Evolutionary conservation across 2,113 vertebrate genomes (phyloP).

Genomic region (Peromyscus leucopus): DNA sequence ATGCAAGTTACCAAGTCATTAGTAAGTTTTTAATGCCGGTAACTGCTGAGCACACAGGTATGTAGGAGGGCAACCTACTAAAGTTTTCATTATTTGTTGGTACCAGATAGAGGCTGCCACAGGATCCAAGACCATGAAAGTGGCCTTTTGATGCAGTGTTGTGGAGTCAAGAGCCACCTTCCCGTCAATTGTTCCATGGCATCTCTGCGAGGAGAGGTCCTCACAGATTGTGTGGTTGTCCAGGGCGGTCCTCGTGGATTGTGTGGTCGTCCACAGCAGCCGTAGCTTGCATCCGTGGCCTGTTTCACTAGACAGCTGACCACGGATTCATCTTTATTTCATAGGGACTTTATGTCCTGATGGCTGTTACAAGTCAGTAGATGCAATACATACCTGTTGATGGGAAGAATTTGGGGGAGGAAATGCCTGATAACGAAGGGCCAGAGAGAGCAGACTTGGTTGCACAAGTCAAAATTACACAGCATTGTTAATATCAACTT

Average conservation of each 20-base stretch:
- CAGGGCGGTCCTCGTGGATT: not conserved
- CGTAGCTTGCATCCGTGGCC: not conserved
- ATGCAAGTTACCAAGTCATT: not conserved
- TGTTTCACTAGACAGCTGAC: not conserved
- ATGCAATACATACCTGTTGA: not conserved
- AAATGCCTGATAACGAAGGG: not conserved
- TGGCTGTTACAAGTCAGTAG: not conserved
- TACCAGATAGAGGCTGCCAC: not conserved
- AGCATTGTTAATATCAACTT: not conserved
- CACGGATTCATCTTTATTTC: not conserved
- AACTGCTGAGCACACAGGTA: not conserved
- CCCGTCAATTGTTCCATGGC: not conserved
- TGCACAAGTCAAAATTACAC: not conserved
- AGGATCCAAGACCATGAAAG: not conserved
- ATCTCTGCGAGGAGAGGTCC: not conserved
- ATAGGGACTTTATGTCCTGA: not conserved
- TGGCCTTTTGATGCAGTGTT: not conserved
- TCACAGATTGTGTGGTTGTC: not conserved
- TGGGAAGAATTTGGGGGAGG: not conserved
- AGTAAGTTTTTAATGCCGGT: not conserved
- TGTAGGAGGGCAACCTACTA: not conserved
- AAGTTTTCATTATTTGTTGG: slow-evolving; percentile 3
- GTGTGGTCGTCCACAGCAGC: not conserved
- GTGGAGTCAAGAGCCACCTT: not conserved
- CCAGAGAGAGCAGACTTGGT: not conserved